Base-by-base conservation (phyloP, 2,113 vertebrate genomes). In the Daphoenositta chrysoptera region DNA sequence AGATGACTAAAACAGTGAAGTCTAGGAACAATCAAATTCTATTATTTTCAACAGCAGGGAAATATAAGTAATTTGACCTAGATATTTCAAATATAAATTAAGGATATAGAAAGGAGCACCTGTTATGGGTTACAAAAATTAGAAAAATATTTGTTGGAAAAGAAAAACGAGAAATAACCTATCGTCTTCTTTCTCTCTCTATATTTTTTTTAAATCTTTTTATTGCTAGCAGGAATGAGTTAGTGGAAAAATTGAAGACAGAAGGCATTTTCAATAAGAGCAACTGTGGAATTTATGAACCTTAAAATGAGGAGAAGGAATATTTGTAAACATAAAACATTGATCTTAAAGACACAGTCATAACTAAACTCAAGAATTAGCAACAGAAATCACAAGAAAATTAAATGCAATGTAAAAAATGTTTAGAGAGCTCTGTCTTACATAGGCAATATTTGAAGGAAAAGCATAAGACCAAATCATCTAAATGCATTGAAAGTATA, bases 131-230 rank as follows among this genome's bases (percentile, higher is more conserved):
- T 54, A 30, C 13, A 70, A 85, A 89, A 45, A 15, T 18, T 15
- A 53, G 15, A 31, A 48, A 82, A 47, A 15, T 1, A 66, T 10
- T 45, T 45, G 3, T 17, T 72, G 30, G 11, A 9, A 42, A 48
- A 63, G 37, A 72, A 72, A 78, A 33, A 23, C 4, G 56, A 11
- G 3, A 89, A 89, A 71, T 35, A 76, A 76, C 26, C 5, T 14
- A 47, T 5, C 3, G 1, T 28, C 27, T 31, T 42, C 16, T 31
- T 6, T 26, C 3, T 10, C 4, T 14, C 3, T 15, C 6, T 5
- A 15, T 47, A 27, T 33, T 9, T 15, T 22, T 31, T 15, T 45
- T 23, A 39, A 37, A 28, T 23, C 21, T 47, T 42, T 20, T 42
- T 48, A 31, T 21, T 53, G 17, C 10, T 61, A 39, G 28, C 7